Evolutionary conservation across 1,140 invertebrate genomes (phyloP).

Genomic region (Drosophila punjabiensis): DNA sequence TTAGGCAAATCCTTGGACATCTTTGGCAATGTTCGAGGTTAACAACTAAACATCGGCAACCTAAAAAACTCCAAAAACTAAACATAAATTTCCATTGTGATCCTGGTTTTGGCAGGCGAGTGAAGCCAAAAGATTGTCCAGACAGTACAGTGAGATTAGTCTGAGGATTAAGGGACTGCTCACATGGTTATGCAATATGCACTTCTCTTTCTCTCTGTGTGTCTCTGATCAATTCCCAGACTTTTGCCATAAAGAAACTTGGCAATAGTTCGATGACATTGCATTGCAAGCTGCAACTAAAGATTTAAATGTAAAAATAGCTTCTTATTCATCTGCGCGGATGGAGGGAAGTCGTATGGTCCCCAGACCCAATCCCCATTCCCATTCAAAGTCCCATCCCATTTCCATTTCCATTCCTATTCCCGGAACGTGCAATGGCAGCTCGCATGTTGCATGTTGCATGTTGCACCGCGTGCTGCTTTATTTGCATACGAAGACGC

Average conservation of each 20-base stretch:
- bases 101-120: slow-evolving; percentile 49
- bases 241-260: slow-evolving; percentile 51
- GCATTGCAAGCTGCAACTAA: slow-evolving; percentile 51
- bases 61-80: slow-evolving; percentile 25
- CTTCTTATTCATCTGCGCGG: slow-evolving; percentile 81
- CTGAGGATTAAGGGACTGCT: slow-evolving; percentile 50
- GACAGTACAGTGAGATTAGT: slow-evolving; percentile 37
- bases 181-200: slow-evolving; percentile 58
- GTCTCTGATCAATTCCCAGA: slow-evolving; percentile 36
- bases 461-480: slow-evolving; percentile 78
- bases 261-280: slow-evolving; percentile 80
- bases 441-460: slow-evolving; percentile 60
- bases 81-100: slow-evolving; percentile 60
- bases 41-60: slow-evolving; percentile 50
- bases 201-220: neutral
- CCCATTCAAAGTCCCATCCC: slow-evolving; percentile 14
- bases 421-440: slow-evolving; percentile 63
- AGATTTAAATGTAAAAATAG: slow-evolving; percentile 85
- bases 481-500: slow-evolving; percentile 72
- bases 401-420: slow-evolving; percentile 50
- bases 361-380: slow-evolving; percentile 8
- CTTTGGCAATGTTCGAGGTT: slow-evolving; percentile 52
- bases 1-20: slow-evolving; percentile 53
- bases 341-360: slow-evolving; percentile 18
- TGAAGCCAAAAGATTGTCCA: slow-evolving; percentile 30